Conservation (phyloP, 1,140 invertebrate species). For the Spodoptera frugiperda region DNA sequence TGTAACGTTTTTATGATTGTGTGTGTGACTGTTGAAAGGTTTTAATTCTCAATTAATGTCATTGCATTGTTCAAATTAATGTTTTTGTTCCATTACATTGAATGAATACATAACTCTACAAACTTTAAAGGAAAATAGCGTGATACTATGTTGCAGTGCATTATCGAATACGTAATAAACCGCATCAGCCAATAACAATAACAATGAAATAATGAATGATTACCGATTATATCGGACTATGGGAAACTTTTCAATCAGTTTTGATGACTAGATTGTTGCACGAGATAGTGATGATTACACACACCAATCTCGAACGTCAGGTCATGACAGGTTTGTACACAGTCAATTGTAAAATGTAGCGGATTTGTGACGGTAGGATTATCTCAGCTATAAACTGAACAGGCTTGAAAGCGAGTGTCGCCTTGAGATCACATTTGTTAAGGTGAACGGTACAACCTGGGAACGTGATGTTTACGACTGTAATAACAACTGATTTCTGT, state of each 20-base stretch:
- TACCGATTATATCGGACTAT: neutral
- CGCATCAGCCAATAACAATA: conserved; percentile 60
- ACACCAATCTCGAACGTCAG: neutral
- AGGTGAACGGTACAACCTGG: conserved; percentile 12
- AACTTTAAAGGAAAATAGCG: too few relatives aligned
- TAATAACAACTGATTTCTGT: conserved; percentile 11
- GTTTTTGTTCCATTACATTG: too few relatives aligned
- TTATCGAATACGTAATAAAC: conserved; percentile 33
- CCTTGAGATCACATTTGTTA: conserved; percentile 35
- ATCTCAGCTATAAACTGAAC: conserved; percentile 24
- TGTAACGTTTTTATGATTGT: too few relatives aligned
- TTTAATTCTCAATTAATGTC: too few relatives aligned
- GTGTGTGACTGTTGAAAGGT: too few relatives aligned
- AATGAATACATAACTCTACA: too few relatives aligned
- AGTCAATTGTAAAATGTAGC: conserved; percentile 29
- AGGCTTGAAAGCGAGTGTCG: conserved; percentile 35
- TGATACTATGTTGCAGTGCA: conserved; percentile 42
- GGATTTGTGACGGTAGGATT: conserved; percentile 21
- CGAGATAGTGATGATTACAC: conserved; percentile 20
- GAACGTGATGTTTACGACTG: conserved; percentile 26
- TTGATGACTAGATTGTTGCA: conserved; percentile 33
- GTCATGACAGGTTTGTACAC: conserved; percentile 18
- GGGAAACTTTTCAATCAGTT: conserved; percentile 37
- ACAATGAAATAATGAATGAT: conserved; percentile 54
- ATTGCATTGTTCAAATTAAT: too few relatives aligned